Percentiles rank a stretch among this genome's conserved stretches.
Evolutionary conservation across 2,888 invertebrate genomes (phyloP).

Genomic region (Dorcus hopei): DNA sequence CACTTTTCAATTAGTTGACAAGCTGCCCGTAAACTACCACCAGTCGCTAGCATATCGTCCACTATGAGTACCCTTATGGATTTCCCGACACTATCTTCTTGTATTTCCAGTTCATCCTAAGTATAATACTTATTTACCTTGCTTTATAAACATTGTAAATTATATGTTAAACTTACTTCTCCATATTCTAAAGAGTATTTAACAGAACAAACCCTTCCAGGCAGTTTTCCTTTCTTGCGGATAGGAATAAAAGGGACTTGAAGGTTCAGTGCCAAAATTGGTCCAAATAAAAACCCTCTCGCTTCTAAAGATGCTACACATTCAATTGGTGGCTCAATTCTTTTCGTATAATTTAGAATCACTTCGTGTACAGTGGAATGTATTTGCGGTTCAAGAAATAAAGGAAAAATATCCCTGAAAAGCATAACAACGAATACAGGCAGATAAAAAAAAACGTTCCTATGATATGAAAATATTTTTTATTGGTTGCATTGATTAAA

Average conservation of each 20-base stretch:
- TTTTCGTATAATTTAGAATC: conserved; percentile 62
- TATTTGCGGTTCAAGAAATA: conserved; percentile 70
- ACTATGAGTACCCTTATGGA: conserved; percentile 80
- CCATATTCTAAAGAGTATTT: conserved; percentile 90
- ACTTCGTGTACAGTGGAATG: conserved; percentile 70
- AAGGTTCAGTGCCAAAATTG: conserved; percentile 76
- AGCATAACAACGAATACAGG: not conserved
- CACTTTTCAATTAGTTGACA: conserved; percentile 61
- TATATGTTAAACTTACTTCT: conserved; percentile 17
- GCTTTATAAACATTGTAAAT: not conserved
- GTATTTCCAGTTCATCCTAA: conserved; percentile 85
- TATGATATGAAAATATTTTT: no score
- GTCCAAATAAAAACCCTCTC: conserved; percentile 90
- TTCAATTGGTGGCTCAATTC: conserved; percentile 62
- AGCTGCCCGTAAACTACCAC: conserved; percentile 79
- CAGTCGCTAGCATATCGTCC: conserved; percentile 95
- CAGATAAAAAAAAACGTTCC: no score
- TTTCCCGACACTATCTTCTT: conserved; percentile 63
- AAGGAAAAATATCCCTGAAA: conserved; percentile 88
- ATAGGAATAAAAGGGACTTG: conserved; percentile 85
- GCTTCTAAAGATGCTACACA: conserved; percentile 87
- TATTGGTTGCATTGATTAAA: no score
- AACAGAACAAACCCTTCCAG: conserved; percentile 71
- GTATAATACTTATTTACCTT: conserved; percentile 24
- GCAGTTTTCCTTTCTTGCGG: conserved; percentile 93